phyloP scores from a whole-genome alignment of 2,113 vertebrate species.

The Neogobius melanostomus region DNA sequence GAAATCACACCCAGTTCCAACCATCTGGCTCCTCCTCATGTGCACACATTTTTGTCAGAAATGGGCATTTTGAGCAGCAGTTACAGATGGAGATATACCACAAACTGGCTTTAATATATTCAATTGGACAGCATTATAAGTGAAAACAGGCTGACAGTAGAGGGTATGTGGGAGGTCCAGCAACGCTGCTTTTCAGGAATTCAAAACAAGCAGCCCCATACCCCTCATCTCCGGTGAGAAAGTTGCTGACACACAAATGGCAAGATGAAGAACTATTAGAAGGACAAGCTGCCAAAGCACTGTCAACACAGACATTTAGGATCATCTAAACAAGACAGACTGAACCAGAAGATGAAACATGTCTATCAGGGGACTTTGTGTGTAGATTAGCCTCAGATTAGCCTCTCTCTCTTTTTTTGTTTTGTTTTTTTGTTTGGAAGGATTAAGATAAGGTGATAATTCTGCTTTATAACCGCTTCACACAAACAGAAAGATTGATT shows the following conservation, averaged over 20 bases:
- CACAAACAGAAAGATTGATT: conserved; percentile 18
- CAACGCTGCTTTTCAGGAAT: conserved; percentile 19
- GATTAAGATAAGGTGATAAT: too few relatives aligned
- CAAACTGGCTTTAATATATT: conserved; percentile 15
- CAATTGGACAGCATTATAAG: conserved; percentile 16
- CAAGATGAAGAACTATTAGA: conserved; percentile 6
- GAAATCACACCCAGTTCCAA: conserved; percentile 73
- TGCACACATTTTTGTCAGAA: conserved; percentile 49
- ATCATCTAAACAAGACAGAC: conserved; percentile 2
- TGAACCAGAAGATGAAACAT: conserved; percentile 23
- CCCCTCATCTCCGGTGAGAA: conserved; percentile 17
- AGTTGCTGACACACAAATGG: conserved; percentile 4
- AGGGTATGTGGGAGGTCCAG: conserved; percentile 9
- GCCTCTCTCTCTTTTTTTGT: neutral
- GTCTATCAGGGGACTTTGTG: neutral
- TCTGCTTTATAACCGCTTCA: too few relatives aligned
- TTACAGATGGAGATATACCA: conserved; percentile 33
- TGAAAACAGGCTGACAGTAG: conserved; percentile 19
- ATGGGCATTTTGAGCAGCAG: conserved; percentile 35
- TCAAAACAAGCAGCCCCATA: conserved; percentile 24
- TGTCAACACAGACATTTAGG: neutral
- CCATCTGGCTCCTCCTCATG: conserved; percentile 53
- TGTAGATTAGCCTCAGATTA: neutral
- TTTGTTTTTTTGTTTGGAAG: too few relatives aligned
- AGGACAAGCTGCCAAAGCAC: neutral